phyloP scores from a whole-genome alignment of 2,888 invertebrate genomes.

The Cetonia aurata region DNA sequence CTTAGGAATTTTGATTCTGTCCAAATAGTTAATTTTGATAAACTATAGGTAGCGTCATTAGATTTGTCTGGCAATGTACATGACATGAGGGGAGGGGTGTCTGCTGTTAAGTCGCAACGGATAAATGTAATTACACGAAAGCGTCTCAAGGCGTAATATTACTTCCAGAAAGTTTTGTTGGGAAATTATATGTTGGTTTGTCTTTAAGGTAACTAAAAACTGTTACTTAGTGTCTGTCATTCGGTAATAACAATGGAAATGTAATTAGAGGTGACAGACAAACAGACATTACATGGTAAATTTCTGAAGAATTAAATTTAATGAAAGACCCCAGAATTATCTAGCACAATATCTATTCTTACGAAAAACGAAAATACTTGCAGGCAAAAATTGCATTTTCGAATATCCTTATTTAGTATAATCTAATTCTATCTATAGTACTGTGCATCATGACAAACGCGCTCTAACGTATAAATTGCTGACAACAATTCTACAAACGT shows the following conservation, averaged over 20 bases:
- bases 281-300: constrained; percentile 18
- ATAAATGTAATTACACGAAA: constrained; percentile 10
- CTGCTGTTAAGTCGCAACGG: background rate
- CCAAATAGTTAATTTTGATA: too few species aligned
- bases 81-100: too few species aligned
- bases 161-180: constrained; percentile 1
- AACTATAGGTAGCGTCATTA: too few species aligned
- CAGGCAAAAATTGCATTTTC: too few species aligned
- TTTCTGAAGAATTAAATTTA: constrained; percentile 21
- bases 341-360: background rate
- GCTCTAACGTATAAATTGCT: too few species aligned
- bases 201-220: constrained; percentile 1
- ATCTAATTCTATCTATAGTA: too few species aligned
- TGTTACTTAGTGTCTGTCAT: constrained; percentile 1
- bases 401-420: too few species aligned
- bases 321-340: constrained; percentile 13
- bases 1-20: too few species aligned
- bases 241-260: constrained; percentile 15
- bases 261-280: constrained; percentile 19
- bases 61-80: too few species aligned
- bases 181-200: constrained; percentile 5
- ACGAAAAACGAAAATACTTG: too few species aligned
- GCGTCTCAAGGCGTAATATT: background rate
- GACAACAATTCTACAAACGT: too few species aligned
- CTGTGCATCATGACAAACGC: too few species aligned